A percentile compares a stretch with the other conserved stretches of the same genome.
phyloP scores from a whole-genome alignment of 2,888 invertebrate species.

The Torymus aiolomorphi region DNA sequence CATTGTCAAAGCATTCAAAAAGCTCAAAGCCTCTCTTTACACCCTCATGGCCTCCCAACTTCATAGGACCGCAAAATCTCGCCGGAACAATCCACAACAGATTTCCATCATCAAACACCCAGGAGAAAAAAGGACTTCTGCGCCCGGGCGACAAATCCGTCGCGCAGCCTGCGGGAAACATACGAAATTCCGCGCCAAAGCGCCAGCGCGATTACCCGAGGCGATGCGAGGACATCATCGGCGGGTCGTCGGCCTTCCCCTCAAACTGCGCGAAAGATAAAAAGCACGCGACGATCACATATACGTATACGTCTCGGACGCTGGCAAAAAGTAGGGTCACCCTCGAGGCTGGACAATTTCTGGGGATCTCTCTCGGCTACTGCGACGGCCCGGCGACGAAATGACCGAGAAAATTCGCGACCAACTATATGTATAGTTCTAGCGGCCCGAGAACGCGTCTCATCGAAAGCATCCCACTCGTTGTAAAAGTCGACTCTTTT shows the following conservation, averaged over 20 bases:
- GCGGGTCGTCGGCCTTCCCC: neutral
- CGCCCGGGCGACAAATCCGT: too few relatives aligned
- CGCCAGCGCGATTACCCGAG: neutral
- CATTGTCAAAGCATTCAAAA: too few relatives aligned
- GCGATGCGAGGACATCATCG: slow-evolving; percentile 16
- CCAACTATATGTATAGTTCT: slow-evolving; percentile 8
- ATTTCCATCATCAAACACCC: too few relatives aligned
- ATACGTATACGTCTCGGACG: neutral
- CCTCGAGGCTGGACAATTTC: slow-evolving; percentile 18
- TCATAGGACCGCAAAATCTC: too few relatives aligned
- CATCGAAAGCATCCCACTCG: slow-evolving; percentile 1
- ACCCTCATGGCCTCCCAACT: too few relatives aligned
- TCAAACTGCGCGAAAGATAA: neutral
- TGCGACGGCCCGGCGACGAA: slow-evolving; percentile 16
- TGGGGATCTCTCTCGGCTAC: slow-evolving; percentile 12
- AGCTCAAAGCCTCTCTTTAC: too few relatives aligned
- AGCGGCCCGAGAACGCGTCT: too few relatives aligned
- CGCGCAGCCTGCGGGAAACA: too few relatives aligned
- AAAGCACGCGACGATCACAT: neutral
- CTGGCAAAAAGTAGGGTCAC: neutral
- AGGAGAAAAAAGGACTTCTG: too few relatives aligned
- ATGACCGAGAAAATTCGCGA: slow-evolving; percentile 32
- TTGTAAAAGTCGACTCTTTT: slow-evolving; percentile 25
- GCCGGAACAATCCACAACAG: too few relatives aligned
- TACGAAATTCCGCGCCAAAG: too few relatives aligned